Percentiles rank a stretch among this genome's conserved stretches.
These are phyloP conservation scores for Spilosoma lubricipeda DNA, from an alignment of 2,888 invertebrate species.

Conservation along the genomic window DNA sequence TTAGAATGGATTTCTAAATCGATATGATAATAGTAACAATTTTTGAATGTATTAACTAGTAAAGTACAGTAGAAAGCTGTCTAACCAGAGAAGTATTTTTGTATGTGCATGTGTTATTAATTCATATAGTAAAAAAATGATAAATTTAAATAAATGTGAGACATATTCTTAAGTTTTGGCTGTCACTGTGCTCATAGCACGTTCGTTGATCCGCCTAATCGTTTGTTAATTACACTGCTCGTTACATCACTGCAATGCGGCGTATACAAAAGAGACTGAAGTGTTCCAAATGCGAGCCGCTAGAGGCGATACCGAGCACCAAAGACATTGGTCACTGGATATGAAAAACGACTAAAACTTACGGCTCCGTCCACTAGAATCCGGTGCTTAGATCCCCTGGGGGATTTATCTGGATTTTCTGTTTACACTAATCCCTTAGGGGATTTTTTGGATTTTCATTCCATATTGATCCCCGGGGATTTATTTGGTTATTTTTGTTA, in stretches of 20 bases:
- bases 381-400: no score
- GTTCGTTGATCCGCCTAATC: conserved; percentile 37
- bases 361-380: no score
- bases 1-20: neutral
- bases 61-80: neutral
- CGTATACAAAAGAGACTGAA: conserved; percentile 40
- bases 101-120: neutral
- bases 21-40: neutral
- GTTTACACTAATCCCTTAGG: no score
- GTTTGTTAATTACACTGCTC: conserved; percentile 52
- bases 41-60: neutral
- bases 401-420: no score
- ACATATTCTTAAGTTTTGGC: conserved; percentile 13
- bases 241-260: conserved; percentile 38
- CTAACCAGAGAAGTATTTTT: neutral
- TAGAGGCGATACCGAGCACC: neutral
- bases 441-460: no score
- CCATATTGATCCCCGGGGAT: no score
- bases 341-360: neutral
- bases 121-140: neutral
- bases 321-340: neutral
- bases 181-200: conserved; percentile 18
- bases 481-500: no score
- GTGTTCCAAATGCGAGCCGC: conserved; percentile 33
- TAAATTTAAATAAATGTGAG: neutral